These are phyloP conservation scores for Menidia beryllina DNA, from an alignment of 2,113 vertebrate genomes.

Conservation along the genomic window DNA sequence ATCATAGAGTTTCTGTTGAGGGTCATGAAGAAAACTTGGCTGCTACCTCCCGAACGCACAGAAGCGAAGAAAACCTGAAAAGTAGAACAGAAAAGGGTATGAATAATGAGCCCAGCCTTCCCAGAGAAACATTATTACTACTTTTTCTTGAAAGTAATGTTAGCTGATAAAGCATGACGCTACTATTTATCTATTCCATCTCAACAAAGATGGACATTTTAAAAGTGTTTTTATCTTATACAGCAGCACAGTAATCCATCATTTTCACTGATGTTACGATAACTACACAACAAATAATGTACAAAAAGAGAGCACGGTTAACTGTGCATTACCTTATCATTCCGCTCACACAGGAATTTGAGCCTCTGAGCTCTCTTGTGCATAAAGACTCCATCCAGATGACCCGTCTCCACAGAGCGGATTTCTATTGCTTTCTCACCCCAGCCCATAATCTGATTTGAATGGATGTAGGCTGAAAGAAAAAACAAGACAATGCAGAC, in stretches of 20 bases:
- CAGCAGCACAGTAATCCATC: too few species aligned
- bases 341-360: slow-evolving; percentile 99
- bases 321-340: slow-evolving; percentile 91
- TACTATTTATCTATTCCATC: background rate
- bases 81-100: background rate
- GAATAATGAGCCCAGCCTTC: background rate
- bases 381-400: slow-evolving; percentile 99
- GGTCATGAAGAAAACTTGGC: slow-evolving; percentile 99
- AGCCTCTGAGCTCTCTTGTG: slow-evolving; percentile 99
- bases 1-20: slow-evolving; percentile 99
- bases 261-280: too few species aligned
- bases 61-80: slow-evolving; percentile 97
- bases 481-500: background rate
- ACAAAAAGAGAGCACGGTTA: too few species aligned
- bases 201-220: background rate
- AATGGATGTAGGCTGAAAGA: slow-evolving; percentile 97
- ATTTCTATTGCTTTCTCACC: slow-evolving; percentile 99
- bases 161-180: background rate
- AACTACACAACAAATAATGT: background rate
- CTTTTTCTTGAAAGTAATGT: too few species aligned
- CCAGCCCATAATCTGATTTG: slow-evolving; percentile 99
- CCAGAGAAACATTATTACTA: too few species aligned
- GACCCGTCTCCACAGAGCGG: slow-evolving; percentile 98
- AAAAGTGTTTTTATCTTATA: too few species aligned
- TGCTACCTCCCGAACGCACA: slow-evolving; percentile 97